A percentile compares a stretch with the other conserved stretches of the same genome.
Evolutionary conservation across 2,113 vertebrate species (phyloP).

Genomic region (Tympanuchus pallidicinctus): DNA sequence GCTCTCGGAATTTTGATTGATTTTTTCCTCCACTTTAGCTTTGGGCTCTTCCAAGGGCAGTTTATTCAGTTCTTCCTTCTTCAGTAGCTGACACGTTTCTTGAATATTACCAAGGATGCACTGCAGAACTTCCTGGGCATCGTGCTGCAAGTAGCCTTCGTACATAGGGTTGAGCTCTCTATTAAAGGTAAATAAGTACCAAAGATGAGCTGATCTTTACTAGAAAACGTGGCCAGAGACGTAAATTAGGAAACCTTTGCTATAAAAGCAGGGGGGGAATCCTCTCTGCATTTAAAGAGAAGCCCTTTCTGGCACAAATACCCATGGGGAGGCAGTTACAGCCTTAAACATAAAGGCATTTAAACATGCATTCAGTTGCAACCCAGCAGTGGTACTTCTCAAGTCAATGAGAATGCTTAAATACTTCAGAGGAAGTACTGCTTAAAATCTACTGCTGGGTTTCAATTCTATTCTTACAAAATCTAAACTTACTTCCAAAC

Average conservation of each 20-base stretch:
- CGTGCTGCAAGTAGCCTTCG: slow-evolving; percentile 96
- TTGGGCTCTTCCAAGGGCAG: slow-evolving; percentile 50
- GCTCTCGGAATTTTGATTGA: not conserved
- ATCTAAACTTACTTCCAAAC: not conserved
- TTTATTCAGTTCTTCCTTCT: slow-evolving; percentile 84
- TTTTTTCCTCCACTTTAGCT: slow-evolving; percentile 43
- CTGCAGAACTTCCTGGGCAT: slow-evolving; percentile 97
- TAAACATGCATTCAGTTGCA: fast-evolving
- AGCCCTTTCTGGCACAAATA: not conserved
- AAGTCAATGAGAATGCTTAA: not conserved
- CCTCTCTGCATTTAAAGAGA: not conserved
- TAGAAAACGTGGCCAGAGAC: not conserved
- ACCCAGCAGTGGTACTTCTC: not conserved
- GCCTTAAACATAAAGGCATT: not conserved
- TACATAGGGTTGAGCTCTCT: slow-evolving; percentile 99
- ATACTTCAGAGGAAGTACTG: not conserved
- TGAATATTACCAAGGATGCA: slow-evolving; percentile 96
- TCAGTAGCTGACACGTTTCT: slow-evolving; percentile 91
- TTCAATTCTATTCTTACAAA: not conserved
- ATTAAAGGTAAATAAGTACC: not conserved
- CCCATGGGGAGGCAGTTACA: not conserved
- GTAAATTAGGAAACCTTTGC: not conserved
- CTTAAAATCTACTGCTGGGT: not conserved
- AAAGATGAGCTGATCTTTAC: not conserved
- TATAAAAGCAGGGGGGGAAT: not conserved